Evolutionary conservation across 2,888 invertebrate genomes (phyloP).

Genomic region (Aethes cnicana): DNA sequence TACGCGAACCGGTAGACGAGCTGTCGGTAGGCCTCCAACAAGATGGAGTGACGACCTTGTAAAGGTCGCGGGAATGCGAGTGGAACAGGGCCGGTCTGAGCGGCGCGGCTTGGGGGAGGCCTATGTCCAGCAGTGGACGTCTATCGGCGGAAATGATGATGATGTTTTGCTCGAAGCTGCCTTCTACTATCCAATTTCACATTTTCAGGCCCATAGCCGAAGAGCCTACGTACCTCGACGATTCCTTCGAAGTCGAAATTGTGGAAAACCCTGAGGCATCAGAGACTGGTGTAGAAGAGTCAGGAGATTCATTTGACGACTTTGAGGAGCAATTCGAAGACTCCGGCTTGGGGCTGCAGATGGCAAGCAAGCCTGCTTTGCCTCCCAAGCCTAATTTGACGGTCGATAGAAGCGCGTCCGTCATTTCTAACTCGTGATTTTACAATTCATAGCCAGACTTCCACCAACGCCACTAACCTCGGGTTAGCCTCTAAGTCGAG

Average conservation of each 20-base stretch:
- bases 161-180: too few relatives aligned
- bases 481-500: too few relatives aligned
- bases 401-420: conserved; percentile 36
- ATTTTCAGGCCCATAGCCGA: conserved; percentile 9
- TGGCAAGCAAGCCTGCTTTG: conserved; percentile 54
- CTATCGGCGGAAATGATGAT: too few relatives aligned
- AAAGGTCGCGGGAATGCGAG: too few relatives aligned
- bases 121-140: too few relatives aligned
- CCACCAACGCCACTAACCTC: too few relatives aligned
- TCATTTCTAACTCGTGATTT: conserved; percentile 26
- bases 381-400: conserved; percentile 61
- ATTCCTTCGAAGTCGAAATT: conserved; percentile 30
- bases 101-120: too few relatives aligned
- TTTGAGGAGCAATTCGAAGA: conserved; percentile 36
- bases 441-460: too few relatives aligned
- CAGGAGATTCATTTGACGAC: background rate
- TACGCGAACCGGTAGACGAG: too few relatives aligned
- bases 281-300: background rate
- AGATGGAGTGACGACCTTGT: too few relatives aligned
- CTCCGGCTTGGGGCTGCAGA: conserved; percentile 37
- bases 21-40: too few relatives aligned
- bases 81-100: too few relatives aligned
- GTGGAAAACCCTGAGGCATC: conserved; percentile 22
- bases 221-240: conserved; percentile 28
- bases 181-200: background rate